Base-by-base conservation (phyloP, 2,113 vertebrate genomes). In the Anhinga anhinga region DNA sequence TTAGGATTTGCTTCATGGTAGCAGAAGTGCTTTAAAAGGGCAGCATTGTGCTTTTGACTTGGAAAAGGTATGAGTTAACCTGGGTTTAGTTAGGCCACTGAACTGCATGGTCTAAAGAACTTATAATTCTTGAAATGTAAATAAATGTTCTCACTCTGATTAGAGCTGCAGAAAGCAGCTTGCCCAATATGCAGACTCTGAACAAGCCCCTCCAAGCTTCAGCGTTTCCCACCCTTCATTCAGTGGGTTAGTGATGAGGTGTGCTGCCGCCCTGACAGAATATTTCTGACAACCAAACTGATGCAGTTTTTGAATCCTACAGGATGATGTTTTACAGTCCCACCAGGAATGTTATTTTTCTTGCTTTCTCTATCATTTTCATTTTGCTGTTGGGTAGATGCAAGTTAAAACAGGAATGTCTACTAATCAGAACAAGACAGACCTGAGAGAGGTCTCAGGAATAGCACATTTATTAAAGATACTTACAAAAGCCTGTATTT, bases 11-110 rank as follows among this genome's bases (percentile, higher is more conserved):
- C 49, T 73, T 82, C 73, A 47, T 27, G 58, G 19, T 61, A 63
- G 14, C 2, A 0, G 11, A 23, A 55, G 56, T 76, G 20, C 38
- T 32, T 65, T 65, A 40, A 59, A 88, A 67, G 21, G 15, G 27
- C 30, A 84, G 13, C 42, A 45, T 58, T 29, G 15, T 53, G 27
- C 40, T 96, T 96, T 93, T 96, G 88, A 94, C 44, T 92, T 93
- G 71, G 92, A 96, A 97, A 97, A 86, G 83, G 49, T 83, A 76
- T 61, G 50, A 96, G 20, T 27, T 85, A 47, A 36, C 45, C 30
- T 49, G 53, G 44, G 26, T 80, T 95, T 65, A 73, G 7, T 15
- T 71, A 93, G 30, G 22, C 38, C 53, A 85, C 69, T 90, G 63
- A 96, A 80, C 47, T 81, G 61, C 27, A 30, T 56, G 32, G 13